phyloP scores from a whole-genome alignment of 2,888 invertebrate species.

The Aproaerema taeniolella region DNA sequence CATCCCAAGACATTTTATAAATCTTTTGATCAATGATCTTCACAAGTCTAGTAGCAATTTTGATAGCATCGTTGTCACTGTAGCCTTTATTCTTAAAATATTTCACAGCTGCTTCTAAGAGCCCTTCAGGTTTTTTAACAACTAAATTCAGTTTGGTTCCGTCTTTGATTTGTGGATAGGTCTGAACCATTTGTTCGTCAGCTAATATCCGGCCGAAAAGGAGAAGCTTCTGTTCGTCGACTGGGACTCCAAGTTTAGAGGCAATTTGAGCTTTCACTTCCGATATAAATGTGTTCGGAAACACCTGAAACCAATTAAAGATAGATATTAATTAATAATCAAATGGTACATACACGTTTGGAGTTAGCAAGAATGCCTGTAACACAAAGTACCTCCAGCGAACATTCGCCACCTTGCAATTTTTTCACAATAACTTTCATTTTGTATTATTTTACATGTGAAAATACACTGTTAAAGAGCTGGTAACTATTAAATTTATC shows the following conservation, averaged over 20 bases:
- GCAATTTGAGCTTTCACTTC: conserved; percentile 84
- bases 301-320: conserved; percentile 64
- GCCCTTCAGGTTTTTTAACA: conserved; percentile 81
- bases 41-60: conserved; percentile 77
- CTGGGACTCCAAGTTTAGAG: conserved; percentile 80
- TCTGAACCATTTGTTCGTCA: conserved; percentile 83
- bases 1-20: conserved; percentile 76
- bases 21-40: conserved; percentile 73
- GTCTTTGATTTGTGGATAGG: conserved; percentile 85
- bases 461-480: too few species aligned
- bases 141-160: conserved; percentile 85
- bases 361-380: not conserved
- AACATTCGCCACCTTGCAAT: conserved; percentile 83
- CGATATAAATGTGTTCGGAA: conserved; percentile 76
- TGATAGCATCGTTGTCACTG: conserved; percentile 80
- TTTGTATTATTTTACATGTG: conserved; percentile 25
- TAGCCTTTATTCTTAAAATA: conserved; percentile 78
- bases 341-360: not conserved
- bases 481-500: too few species aligned
- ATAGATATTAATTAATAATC: too few species aligned
- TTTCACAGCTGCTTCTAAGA: conserved; percentile 77
- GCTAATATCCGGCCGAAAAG: conserved; percentile 83
- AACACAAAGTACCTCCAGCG: conserved; percentile 72
- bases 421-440: conserved; percentile 87
- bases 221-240: conserved; percentile 83